Evolutionary conservation across 2,797 vertebrate genomes (phyloP), one percentile per base, ranked within the genome.

Genomic region (Huso huso): DNA sequence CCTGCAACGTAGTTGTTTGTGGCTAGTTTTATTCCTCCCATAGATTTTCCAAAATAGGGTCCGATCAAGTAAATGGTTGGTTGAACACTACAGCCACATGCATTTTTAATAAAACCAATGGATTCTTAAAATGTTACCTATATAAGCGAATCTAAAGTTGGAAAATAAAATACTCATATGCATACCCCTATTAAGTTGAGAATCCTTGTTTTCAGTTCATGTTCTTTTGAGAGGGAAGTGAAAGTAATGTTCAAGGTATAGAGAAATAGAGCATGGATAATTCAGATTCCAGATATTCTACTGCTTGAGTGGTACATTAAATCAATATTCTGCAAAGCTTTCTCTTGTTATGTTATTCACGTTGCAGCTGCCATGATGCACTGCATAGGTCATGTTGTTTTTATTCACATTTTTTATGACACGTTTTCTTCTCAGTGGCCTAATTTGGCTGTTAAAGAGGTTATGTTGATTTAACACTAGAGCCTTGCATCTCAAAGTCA

Each of bases 261-360:
- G 77, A 81, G 87, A 90, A 88, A 79, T 85, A 84, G 85, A 88
- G 88, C 87, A 81, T 81, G 80, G 74, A 86, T 87, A 89, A 90
- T 84, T 79, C 7, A 75, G 69, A 77, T 79, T 69, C 75, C 82
- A 86, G 80, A 86, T 55, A 81, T 76, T 84, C 80, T 82, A 76
- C 73, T 83, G 86, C 81, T 81, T 83, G 83, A 86, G 81, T 77
- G 84, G 89, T 82, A 88, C 89, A 91, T 95, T 93, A 94, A 93
- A 94, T 95, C 92, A 93, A 94, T 95, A 95, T 89, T 90, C 90
- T 83, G 82, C 89, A 89, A 91, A 91, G 92, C 88, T 88, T 92
- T 92, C 89, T 80, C 87, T 87, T 91, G 89, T 93, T 92, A 87
- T 88, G 86, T 90, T 91, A 82, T 91, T 90, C 86, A 83, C 78